Conservation (phyloP, 2,888 invertebrate species). For the Lapara coniferarum region DNA sequence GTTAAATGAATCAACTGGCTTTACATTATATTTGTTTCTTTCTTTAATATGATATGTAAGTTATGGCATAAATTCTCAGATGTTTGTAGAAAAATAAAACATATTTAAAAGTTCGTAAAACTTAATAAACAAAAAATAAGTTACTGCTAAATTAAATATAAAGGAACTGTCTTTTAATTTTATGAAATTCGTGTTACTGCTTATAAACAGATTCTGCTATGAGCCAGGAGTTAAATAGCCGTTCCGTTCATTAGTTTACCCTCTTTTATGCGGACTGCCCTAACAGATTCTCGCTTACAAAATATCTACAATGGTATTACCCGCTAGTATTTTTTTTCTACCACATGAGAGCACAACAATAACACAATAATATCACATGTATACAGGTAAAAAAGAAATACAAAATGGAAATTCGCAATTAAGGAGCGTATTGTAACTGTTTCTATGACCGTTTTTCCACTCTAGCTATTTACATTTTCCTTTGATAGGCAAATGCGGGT, state of each 20-base stretch:
- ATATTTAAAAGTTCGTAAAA: neutral
- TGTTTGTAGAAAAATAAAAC: neutral
- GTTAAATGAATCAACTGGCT: too few species aligned
- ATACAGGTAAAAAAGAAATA: neutral
- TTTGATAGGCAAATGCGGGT: conserved; percentile 24
- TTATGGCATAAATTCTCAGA: too few species aligned
- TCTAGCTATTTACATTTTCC: conserved; percentile 20
- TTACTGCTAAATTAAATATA: neutral
- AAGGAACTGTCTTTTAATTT: neutral
- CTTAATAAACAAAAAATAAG: too few species aligned
- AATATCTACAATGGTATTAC: too few species aligned
- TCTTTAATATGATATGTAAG: neutral
- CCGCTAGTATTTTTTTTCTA: too few species aligned
- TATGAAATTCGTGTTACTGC: conserved; percentile 8
- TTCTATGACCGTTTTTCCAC: conserved; percentile 21
- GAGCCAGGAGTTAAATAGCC: conserved; percentile 13
- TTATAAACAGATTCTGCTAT: conserved; percentile 6
- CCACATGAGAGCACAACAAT: too few species aligned
- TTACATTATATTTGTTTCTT: neutral
- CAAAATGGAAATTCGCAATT: conserved; percentile 16
- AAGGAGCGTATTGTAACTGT: conserved; percentile 16
- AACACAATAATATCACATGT: neutral
- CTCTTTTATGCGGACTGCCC: neutral
- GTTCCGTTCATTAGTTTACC: neutral
- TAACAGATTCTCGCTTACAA: too few species aligned